phyloP scores from a whole-genome alignment of 1,140 invertebrate species.

The Bathynomus jamesi region DNA sequence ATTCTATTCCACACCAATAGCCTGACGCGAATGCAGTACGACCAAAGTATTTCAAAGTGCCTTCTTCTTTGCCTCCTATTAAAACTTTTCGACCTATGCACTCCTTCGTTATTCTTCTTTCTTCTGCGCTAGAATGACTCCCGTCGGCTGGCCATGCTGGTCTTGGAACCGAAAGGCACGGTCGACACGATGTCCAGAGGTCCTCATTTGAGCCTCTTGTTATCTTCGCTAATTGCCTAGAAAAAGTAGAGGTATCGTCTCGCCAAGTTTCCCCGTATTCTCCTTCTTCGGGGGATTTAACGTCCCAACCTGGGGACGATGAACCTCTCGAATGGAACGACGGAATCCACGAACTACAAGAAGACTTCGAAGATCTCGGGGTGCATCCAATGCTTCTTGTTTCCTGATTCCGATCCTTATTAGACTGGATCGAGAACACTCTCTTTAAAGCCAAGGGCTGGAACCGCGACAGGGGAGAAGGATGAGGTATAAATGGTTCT shows the following conservation, averaged over 20 bases:
- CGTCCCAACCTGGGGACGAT: neutral
- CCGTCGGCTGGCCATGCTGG: neutral
- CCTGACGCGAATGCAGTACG: conserved; percentile 78
- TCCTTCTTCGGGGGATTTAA: conserved; percentile 3
- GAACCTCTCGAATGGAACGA: neutral
- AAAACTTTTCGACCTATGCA: conserved; percentile 24
- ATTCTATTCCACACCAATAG: conserved; percentile 88
- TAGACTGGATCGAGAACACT: neutral
- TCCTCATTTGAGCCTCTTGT: conserved; percentile 22
- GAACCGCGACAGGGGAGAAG: conserved; percentile 4
- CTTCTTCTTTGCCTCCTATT: conserved; percentile 73
- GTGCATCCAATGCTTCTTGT: neutral
- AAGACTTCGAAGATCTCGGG: neutral
- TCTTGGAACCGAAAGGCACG: conserved; percentile 3
- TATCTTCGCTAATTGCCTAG: conserved; percentile 29
- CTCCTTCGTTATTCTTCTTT: conserved; percentile 6
- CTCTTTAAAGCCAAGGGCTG: neutral
- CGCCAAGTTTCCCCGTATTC: neutral
- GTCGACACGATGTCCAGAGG: conserved; percentile 11
- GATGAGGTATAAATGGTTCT: neutral
- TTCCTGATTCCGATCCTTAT: neutral
- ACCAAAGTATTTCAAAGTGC: conserved; percentile 74
- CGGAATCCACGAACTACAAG: neutral
- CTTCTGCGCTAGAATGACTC: neutral
- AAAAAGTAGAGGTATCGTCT: conserved; percentile 20